Conservation (phyloP, 2,797 vertebrate species). For the Coilia nasus region DNA sequence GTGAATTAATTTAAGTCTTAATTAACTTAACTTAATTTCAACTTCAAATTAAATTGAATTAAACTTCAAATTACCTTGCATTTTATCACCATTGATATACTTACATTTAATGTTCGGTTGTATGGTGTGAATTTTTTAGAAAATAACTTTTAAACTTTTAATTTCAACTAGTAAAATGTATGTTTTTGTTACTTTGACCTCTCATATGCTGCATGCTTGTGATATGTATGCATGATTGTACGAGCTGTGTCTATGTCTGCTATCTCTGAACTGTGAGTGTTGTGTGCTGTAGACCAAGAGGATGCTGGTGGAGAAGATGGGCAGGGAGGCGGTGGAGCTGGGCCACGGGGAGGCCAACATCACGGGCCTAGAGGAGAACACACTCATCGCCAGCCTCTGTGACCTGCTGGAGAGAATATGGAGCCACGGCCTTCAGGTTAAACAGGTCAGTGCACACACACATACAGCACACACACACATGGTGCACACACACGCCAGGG, state of each 20-base stretch:
- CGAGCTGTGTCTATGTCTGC: neutral
- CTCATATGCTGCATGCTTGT: too few relatives aligned
- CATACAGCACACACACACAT: neutral
- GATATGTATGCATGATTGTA: neutral
- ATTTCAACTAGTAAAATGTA: too few relatives aligned
- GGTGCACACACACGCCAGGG: neutral
- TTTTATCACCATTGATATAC: too few relatives aligned
- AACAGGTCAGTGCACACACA: constrained; percentile 83
- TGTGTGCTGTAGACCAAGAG: constrained; percentile 84
- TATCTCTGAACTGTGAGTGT: neutral
- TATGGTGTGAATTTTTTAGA: too few relatives aligned
- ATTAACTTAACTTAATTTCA: too few relatives aligned
- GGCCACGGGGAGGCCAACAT: constrained; percentile 94
- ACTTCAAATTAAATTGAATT: too few relatives aligned
- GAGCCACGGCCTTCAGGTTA: constrained; percentile 94
- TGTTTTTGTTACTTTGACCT: too few relatives aligned
- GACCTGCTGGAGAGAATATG: constrained; percentile 97
- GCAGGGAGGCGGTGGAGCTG: constrained; percentile 89
- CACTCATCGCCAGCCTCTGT: constrained; percentile 92
- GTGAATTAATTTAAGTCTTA: too few relatives aligned
- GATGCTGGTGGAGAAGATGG: constrained; percentile 98
- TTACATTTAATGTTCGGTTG: too few relatives aligned
- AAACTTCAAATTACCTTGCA: too few relatives aligned
- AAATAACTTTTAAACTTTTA: too few relatives aligned
- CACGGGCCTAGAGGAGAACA: constrained; percentile 95